phyloP scores from a whole-genome alignment of 2,888 invertebrate genomes.

The Allygus modestus region DNA sequence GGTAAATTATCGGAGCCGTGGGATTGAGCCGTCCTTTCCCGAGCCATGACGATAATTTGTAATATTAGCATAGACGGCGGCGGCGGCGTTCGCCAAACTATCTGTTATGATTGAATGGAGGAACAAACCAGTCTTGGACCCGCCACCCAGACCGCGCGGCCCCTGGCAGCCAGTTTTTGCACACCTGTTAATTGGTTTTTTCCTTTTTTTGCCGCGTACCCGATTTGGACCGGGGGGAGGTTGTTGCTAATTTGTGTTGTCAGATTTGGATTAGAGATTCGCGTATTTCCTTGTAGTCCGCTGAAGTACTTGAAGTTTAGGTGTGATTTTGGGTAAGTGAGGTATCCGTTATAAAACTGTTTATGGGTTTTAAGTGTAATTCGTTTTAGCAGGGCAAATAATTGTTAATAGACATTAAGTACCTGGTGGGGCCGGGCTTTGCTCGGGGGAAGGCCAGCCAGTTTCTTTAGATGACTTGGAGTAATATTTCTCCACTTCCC shows the following conservation, averaged over 20 bases:
- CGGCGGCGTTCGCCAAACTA: neutral
- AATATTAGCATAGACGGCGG: neutral
- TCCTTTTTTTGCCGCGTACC: neutral
- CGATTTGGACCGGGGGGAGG: neutral
- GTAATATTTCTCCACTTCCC: no score
- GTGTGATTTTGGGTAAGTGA: no score
- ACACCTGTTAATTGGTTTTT: conserved; percentile 29
- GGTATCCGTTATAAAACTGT: no score
- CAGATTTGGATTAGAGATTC: conserved; percentile 1
- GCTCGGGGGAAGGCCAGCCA: no score
- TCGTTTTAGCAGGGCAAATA: no score
- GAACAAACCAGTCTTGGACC: neutral
- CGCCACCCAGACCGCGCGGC: conserved; percentile 14
- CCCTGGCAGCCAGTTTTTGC: neutral
- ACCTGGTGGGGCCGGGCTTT: no score
- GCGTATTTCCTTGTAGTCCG: neutral
- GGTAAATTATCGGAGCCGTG: conserved; percentile 29
- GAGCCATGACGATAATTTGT: conserved; percentile 15
- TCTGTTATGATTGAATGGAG: conserved; percentile 37
- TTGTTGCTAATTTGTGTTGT: neutral
- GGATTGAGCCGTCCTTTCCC: conserved; percentile 31
- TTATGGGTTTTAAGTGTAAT: no score
- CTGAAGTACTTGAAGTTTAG: neutral
- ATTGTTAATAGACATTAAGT: no score
- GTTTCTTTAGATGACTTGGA: no score